phyloP scores from a whole-genome alignment of 35 echinoderm and acorn worm genomes.

The Heliocidaris erythrogramma region DNA sequence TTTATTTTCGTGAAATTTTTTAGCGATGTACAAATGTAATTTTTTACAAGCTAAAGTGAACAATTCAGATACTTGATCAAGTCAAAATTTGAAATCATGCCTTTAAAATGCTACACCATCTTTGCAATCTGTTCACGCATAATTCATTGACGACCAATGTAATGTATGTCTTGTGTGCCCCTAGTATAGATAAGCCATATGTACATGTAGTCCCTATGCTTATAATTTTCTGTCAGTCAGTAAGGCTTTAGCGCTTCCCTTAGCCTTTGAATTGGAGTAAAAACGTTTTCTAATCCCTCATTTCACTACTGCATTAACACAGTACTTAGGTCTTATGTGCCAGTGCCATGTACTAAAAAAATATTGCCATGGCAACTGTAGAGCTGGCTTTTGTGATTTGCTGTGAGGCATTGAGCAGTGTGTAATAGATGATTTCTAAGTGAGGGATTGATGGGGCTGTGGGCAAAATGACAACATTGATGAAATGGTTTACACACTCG shows the following conservation, averaged over 20 bases:
- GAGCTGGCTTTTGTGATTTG: slow-evolving; percentile 8
- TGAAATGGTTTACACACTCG: background rate
- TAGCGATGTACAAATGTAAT: too few relatives aligned
- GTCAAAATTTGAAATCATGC: background rate
- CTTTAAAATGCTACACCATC: background rate
- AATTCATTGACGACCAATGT: background rate
- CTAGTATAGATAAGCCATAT: background rate
- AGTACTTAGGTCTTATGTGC: background rate
- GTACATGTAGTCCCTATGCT: background rate
- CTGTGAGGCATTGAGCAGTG: background rate
- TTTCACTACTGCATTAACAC: background rate
- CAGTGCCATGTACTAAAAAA: background rate
- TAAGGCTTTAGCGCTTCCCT: background rate
- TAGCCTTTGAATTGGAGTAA: background rate
- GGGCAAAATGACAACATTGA: background rate
- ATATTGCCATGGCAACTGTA: background rate
- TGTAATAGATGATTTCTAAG: background rate
- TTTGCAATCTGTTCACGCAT: background rate
- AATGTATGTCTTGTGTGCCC: background rate
- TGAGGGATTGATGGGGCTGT: background rate
- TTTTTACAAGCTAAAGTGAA: too few relatives aligned
- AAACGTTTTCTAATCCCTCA: background rate
- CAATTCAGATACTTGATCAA: too few relatives aligned
- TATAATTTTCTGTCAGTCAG: background rate
- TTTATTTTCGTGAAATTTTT: too few relatives aligned